phyloP scores from a whole-genome alignment of 2,888 invertebrate species.

The Hybos culiciformis region DNA sequence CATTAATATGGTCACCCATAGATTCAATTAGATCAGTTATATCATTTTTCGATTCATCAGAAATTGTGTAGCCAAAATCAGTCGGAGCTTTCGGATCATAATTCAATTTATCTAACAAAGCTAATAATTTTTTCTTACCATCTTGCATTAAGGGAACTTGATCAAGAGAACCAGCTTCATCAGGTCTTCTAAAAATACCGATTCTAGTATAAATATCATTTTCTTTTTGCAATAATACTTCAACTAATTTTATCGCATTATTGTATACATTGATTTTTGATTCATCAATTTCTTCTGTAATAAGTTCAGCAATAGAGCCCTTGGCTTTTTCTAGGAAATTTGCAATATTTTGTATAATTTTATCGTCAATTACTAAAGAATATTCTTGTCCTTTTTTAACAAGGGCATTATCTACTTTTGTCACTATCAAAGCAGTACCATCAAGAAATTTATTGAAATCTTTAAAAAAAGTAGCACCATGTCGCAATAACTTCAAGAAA shows the following conservation, averaged over 20 bases:
- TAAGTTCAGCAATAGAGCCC: background rate
- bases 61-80: constrained; percentile 8
- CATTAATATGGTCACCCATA: background rate
- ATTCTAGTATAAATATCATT: background rate
- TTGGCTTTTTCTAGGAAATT: constrained; percentile 5
- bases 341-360: constrained; percentile 2
- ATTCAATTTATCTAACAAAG: background rate
- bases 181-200: background rate
- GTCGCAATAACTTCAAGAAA: constrained; percentile 9
- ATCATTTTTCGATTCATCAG: constrained; percentile 5
- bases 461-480: constrained; percentile 7
- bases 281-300: too few relatives aligned
- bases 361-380: constrained; percentile 1
- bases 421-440: constrained; percentile 11
- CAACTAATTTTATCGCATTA: background rate
- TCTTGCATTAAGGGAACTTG: constrained; percentile 1
- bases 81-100: background rate
- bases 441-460: constrained; percentile 7
- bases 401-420: constrained; percentile 10
- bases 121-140: background rate
- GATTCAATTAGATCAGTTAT: background rate
- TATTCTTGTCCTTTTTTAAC: background rate
- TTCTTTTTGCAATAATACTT: background rate
- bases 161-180: background rate
- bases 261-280: background rate